Evolutionary conservation across 2,888 invertebrate genomes (phyloP), one percentile per base, ranked within the genome.

Genomic region (Helicoverpa assulta): DNA sequence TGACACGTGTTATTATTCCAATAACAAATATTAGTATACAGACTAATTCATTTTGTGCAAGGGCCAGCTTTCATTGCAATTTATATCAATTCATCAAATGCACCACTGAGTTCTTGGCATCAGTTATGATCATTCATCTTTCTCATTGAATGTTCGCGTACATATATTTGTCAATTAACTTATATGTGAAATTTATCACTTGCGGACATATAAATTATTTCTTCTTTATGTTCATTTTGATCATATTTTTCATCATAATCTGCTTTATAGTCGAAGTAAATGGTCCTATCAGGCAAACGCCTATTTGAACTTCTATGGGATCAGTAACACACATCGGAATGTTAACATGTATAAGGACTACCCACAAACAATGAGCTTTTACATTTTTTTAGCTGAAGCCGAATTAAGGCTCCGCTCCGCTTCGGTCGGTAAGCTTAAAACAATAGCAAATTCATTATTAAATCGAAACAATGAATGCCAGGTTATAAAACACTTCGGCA

Each of bases 401-500:
- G 29, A 73, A 81, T 61, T 67, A 67, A 76, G 52, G 51, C 56
- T 56, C 55, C 52, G 59, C 63, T 66, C 68, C 62, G 70, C 76
- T 79, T 64, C 73, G 62, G 58, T 67, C 61, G 18, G 67, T 67
- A 72, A 59, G 40, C 62, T 70, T 72, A 73, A 74, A 85, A 85
- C 84, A 85, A 85, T 85, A 64, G 78, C 69, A 71, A 80, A 81
- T 71, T 76, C 81, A 81, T 82, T 85, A 83, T 65, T 76, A 73
- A 81, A 60, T 43, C 58, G 73, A 72, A 81, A 85, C 85, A 85
- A 81, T 80, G 80, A 82, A 69, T 76, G 61, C 68, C 63, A 81
- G 59, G 67, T 65, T 78, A 83, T 78, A 76, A 84, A 84, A 85
- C 78, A 81, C 77, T 70, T 73, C 70, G 71, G 56, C 53, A 59